Percentiles rank a stretch among this genome's conserved stretches.
These are phyloP conservation scores for Leptinotarsa peninsularis DNA, from an alignment of 2,888 invertebrate genomes.

Conservation along the genomic window DNA sequence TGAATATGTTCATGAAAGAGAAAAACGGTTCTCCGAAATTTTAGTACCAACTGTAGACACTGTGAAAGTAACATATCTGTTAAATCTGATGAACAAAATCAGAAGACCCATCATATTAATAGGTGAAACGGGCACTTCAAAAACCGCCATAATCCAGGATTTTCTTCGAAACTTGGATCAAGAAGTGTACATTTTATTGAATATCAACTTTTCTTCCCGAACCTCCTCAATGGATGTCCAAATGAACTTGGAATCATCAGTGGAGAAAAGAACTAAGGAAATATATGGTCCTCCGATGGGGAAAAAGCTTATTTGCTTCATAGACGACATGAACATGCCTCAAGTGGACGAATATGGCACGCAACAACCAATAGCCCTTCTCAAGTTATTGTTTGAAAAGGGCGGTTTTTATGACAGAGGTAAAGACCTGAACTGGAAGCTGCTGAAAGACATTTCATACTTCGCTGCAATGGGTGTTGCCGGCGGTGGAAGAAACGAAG, in stretches of 20 bases:
- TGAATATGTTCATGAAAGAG: slow-evolving; percentile 78
- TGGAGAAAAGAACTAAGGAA: slow-evolving; percentile 92
- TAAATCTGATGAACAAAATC: slow-evolving; percentile 82
- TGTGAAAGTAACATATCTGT: slow-evolving; percentile 81
- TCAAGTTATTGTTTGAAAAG: slow-evolving; percentile 90
- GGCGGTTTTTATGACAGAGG: slow-evolving; percentile 91
- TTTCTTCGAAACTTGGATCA: slow-evolving; percentile 80
- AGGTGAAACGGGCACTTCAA: slow-evolving; percentile 93
- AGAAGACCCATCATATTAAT: slow-evolving; percentile 83
- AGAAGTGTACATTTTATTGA: slow-evolving; percentile 80
- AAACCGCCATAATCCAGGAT: slow-evolving; percentile 88
- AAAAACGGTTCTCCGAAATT: slow-evolving; percentile 82
- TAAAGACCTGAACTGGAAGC: slow-evolving; percentile 91
- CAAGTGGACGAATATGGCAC: slow-evolving; percentile 89
- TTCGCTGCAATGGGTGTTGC: slow-evolving; percentile 89
- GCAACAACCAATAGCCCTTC: slow-evolving; percentile 91
- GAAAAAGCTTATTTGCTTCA: slow-evolving; percentile 88
- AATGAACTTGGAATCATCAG: slow-evolving; percentile 84
- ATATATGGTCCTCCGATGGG: slow-evolving; percentile 91
- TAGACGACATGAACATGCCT: slow-evolving; percentile 97
- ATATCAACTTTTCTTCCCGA: slow-evolving; percentile 91
- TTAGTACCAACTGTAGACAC: slow-evolving; percentile 93
- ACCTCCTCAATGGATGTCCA: slow-evolving; percentile 94
- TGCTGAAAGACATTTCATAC: slow-evolving; percentile 84
- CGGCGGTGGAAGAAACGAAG: slow-evolving; percentile 90